Percentiles rank a stretch among this genome's conserved stretches.
phyloP scores from a whole-genome alignment of 2,888 invertebrate genomes.

The Sinopyrophorus schimmeli region DNA sequence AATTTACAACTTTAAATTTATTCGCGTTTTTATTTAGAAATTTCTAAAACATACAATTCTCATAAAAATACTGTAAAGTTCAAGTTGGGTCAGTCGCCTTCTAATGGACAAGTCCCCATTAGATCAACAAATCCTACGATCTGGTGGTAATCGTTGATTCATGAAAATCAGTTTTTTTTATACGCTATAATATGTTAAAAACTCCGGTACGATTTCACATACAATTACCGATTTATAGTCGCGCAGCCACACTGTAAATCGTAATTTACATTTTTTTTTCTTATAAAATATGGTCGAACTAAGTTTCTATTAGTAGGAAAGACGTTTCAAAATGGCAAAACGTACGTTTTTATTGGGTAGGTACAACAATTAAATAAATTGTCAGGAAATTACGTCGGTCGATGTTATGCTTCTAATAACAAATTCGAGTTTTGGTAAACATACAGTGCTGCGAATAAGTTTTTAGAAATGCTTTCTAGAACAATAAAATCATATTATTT shows the following conservation, averaged over 20 bases:
- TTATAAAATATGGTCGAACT: too few species aligned
- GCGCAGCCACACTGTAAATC: slow-evolving; percentile 9
- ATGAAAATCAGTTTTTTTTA: slow-evolving; percentile 32
- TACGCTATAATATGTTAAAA: slow-evolving; percentile 22
- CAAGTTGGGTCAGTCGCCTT: slow-evolving; percentile 40
- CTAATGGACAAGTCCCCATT: slow-evolving; percentile 37
- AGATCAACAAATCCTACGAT: slow-evolving; percentile 30
- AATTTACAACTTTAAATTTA: slow-evolving; percentile 29
- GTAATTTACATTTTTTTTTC: too few species aligned
- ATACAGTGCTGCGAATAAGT: too few species aligned
- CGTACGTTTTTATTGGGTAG: too few species aligned
- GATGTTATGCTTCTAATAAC: too few species aligned
- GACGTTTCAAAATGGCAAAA: too few species aligned
- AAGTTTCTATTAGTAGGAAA: too few species aligned
- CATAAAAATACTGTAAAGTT: slow-evolving; percentile 40
- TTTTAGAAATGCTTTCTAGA: too few species aligned
- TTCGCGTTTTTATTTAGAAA: slow-evolving; percentile 35
- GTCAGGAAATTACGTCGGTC: too few species aligned
- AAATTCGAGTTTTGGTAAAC: too few species aligned
- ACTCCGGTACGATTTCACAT: slow-evolving; percentile 10
- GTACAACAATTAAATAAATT: too few species aligned
- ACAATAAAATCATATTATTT: too few species aligned
- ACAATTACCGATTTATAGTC: slow-evolving; percentile 21
- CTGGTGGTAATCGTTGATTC: slow-evolving; percentile 30
- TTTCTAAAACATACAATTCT: slow-evolving; percentile 36